phyloP scores from a whole-genome alignment of 2,888 invertebrate genomes.

The Achlya flavicornis region DNA sequence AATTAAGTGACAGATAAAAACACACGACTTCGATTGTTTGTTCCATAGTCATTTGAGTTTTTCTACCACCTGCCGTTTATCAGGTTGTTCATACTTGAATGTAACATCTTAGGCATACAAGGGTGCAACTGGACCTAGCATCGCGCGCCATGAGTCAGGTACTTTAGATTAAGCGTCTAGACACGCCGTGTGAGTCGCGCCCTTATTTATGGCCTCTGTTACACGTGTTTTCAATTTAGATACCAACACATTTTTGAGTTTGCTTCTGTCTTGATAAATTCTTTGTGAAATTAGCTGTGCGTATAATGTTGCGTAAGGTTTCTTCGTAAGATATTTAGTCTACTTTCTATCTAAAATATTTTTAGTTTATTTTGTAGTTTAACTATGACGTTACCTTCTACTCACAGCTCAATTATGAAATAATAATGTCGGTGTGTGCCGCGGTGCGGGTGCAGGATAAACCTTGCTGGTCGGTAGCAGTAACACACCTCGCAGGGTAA shows the following conservation, averaged over 20 bases:
- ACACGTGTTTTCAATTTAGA: conserved; percentile 59
- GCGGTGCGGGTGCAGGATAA: too few species aligned
- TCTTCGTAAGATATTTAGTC: too few species aligned
- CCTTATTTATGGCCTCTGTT: conserved; percentile 51
- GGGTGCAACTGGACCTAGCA: conserved; percentile 16
- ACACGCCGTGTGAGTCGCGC: conserved; percentile 42
- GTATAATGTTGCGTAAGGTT: not conserved
- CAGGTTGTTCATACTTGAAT: conserved; percentile 18
- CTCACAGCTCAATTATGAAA: too few species aligned
- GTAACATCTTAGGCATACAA: conserved; percentile 36
- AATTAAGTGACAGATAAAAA: too few species aligned
- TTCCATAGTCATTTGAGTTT: too few species aligned
- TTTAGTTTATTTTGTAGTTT: too few species aligned
- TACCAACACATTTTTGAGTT: conserved; percentile 35
- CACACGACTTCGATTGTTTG: too few species aligned
- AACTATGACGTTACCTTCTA: too few species aligned
- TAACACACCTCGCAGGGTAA: too few species aligned
- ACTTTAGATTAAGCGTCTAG: conserved; percentile 62
- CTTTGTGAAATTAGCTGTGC: not conserved
- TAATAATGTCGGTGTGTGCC: too few species aligned
- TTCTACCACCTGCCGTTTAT: not conserved
- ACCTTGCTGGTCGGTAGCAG: too few species aligned
- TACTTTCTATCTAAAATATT: too few species aligned
- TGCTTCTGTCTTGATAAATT: not conserved
- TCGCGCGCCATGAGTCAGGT: conserved; percentile 53